Base-by-base conservation (phyloP, 2,888 invertebrate species). In the Thera britannica region DNA sequence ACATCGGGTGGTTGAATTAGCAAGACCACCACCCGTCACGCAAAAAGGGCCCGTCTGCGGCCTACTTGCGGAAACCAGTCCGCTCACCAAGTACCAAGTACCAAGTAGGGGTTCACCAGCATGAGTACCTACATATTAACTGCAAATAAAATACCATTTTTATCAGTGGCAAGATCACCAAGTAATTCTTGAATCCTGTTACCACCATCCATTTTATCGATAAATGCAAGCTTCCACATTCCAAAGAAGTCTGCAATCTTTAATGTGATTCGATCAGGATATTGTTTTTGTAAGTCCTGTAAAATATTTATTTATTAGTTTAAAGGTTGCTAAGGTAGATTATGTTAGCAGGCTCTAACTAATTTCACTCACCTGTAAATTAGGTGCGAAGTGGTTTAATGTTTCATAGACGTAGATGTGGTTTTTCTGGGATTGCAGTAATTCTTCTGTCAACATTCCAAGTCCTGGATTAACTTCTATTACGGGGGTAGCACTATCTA, bases 391-490 rank as follows among this genome's bases (percentile, higher is more conserved):
- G 34, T 92, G 82, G 34, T 82, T 81, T 65, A 94, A 88, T 6
- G 86, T 78, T 87, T 97, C 97, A 79, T 95, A 95, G 67, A 96
- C 79, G 68, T 95, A 86, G 11, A 97, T 86, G 57, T 88, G 83
- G 7, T 91, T 88, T 38, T 95, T 85, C 23, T 92, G 92, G 72
- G 83, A 84, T 6, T 94, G 80, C 3, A 97, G 83, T 46, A 97
- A 81, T 75, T 95, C 91, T 73, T 92, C 83, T 2, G 96, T 95
- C 59, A 97, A 83, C 34, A 95, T 84, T 0, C 97, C 96, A 54
- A 95, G 87, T 0, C 97, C 97, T 0, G 97, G 96, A 87, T 96
- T 96, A 0, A 96, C 90, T 90, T 97, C 97, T n/a, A 96, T 86
- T 12, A 96, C 80, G 2, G 94, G 88, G 11, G 83, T 77, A n/a